Percentiles rank a stretch among this genome's conserved stretches.
These are phyloP conservation scores for Adelges cooleyi DNA, from an alignment of 1,140 invertebrate genomes.

Conservation along the genomic window DNA sequence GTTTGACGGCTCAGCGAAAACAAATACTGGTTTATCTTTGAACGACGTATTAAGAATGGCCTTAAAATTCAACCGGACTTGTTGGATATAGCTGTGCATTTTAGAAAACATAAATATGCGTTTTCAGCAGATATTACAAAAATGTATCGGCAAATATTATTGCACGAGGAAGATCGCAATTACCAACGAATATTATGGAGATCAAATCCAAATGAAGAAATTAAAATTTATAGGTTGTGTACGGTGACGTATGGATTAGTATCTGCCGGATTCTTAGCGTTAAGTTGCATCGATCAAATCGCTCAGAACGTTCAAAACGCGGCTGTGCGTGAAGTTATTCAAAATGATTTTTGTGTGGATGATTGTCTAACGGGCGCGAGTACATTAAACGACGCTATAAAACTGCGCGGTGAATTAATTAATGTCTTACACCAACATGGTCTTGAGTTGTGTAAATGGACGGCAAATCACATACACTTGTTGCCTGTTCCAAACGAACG, in stretches of 20 bases:
- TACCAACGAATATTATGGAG: conserved; percentile 29
- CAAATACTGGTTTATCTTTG: conserved; percentile 30
- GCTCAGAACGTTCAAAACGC: background rate
- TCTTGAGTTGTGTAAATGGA: conserved; percentile 1
- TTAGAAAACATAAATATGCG: conserved; percentile 29
- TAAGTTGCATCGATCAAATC: background rate
- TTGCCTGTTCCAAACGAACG: background rate
- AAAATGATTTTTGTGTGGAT: conserved; percentile 28
- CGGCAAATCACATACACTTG: conserved; percentile 30
- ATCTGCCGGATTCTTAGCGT: background rate
- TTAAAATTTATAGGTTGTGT: conserved; percentile 24
- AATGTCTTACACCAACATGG: conserved; percentile 16
- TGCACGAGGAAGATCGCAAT: background rate
- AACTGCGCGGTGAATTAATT: conserved; percentile 2
- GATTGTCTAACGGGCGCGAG: conserved; percentile 14
- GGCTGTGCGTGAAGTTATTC: background rate
- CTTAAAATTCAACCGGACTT: conserved; percentile 30
- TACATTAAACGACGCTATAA: background rate
- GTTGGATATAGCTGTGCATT: conserved; percentile 27
- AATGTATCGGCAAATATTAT: conserved; percentile 32
- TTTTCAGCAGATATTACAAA: conserved; percentile 32
- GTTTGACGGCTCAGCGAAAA: conserved; percentile 30
- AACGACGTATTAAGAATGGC: conserved; percentile 30
- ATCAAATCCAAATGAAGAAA: background rate
- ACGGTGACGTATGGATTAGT: conserved; percentile 22